Conservation (phyloP, 2,888 invertebrate species). For the Ormia ochracea region DNA sequence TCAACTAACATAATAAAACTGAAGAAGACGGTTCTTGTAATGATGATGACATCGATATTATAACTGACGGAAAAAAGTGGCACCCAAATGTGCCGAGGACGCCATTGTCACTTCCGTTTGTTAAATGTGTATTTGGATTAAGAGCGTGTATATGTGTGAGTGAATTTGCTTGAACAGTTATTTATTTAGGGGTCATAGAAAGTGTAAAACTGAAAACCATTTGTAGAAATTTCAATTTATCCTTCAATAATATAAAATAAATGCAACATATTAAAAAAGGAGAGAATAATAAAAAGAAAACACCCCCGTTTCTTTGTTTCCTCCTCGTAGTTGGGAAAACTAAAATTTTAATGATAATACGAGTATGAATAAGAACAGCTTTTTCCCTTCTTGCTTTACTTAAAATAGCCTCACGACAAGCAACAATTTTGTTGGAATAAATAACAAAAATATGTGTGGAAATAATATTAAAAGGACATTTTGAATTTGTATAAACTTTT, state of each 20-base stretch:
- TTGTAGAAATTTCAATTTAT: conserved; percentile 37
- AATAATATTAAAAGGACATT: conserved; percentile 39
- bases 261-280: conserved; percentile 18
- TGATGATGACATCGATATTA: conserved; percentile 41
- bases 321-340: not conserved
- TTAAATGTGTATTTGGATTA: not conserved
- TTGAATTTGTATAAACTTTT: conserved; percentile 5
- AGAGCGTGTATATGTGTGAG: not conserved
- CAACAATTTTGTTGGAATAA: conserved; percentile 14
- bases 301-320: conserved; percentile 6
- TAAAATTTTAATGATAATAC: conserved; percentile 21
- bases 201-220: conserved; percentile 23
- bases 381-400: not conserved
- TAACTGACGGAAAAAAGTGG: conserved; percentile 21
- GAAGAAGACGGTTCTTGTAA: not conserved
- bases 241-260: conserved; percentile 42
- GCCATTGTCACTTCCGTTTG: conserved; percentile 58
- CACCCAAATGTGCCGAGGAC: conserved; percentile 58
- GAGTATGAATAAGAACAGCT: not conserved
- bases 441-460: conserved; percentile 4
- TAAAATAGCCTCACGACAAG: conserved; percentile 16
- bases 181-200: not conserved
- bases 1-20: conserved; percentile 1
- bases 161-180: not conserved
- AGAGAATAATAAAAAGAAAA: conserved; percentile 7